phyloP scores from a whole-genome alignment of 2,113 vertebrate genomes.

The Megatriorchis doriae region DNA sequence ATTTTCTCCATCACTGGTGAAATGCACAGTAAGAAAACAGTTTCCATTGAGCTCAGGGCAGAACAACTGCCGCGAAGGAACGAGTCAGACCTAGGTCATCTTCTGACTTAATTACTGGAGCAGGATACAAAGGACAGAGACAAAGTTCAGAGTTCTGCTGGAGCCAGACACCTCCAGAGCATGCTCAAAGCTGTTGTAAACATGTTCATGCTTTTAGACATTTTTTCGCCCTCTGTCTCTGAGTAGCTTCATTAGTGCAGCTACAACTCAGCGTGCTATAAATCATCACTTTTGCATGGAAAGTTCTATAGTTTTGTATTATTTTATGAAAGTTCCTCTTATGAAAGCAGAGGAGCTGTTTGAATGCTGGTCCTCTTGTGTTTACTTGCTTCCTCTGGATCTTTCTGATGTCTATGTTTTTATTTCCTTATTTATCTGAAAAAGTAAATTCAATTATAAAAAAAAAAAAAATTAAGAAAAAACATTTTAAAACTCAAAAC shows the following conservation, averaged over 20 bases:
- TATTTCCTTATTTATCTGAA: background rate
- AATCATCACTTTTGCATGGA: background rate
- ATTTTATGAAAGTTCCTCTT: background rate
- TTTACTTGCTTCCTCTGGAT: background rate
- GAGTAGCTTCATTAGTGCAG: background rate
- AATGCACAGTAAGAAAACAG: background rate
- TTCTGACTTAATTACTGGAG: background rate
- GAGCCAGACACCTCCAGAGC: background rate
- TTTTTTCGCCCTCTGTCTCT: background rate
- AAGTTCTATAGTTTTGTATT: background rate
- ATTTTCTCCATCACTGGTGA: background rate
- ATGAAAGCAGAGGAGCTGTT: background rate
- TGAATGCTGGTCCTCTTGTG: background rate
- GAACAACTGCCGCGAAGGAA: background rate
- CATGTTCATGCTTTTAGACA: background rate
- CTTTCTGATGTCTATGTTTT: background rate
- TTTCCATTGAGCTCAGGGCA: background rate
- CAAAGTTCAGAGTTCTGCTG: background rate
- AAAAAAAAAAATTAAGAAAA: background rate
- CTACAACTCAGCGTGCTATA: background rate
- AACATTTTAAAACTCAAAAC: background rate
- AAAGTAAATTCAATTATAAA: background rate
- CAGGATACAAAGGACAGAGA: background rate
- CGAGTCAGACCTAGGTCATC: background rate
- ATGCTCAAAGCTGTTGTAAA: background rate